Percentiles rank a stretch among this genome's conserved stretches.
Conservation (phyloP, 1,140 invertebrate species). For the Macrobrachium nipponense region DNA sequence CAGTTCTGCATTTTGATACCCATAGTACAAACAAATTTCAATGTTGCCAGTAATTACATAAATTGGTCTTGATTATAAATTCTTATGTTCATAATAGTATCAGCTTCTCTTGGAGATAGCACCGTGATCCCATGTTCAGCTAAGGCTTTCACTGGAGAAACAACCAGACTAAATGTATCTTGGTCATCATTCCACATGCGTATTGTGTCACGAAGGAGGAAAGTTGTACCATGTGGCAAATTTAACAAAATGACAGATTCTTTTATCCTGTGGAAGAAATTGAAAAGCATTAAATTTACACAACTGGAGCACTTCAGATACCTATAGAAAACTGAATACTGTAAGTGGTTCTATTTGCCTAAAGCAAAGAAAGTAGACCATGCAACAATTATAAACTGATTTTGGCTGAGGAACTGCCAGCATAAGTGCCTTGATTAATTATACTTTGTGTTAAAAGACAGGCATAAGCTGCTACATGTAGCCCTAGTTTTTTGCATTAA, state of each 20-base stretch:
- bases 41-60: neutral
- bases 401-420: too few relatives aligned
- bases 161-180: slow-evolving; percentile 68
- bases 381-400: too few relatives aligned
- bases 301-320: neutral
- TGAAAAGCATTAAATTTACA: slow-evolving; percentile 26
- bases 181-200: slow-evolving; percentile 66
- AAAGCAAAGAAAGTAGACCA: too few relatives aligned
- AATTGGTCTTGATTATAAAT: slow-evolving; percentile 28
- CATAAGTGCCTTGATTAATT: too few relatives aligned
- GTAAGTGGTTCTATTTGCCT: too few relatives aligned
- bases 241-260: slow-evolving; percentile 84
- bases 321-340: neutral
- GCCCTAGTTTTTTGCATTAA: too few relatives aligned
- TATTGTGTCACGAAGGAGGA: slow-evolving; percentile 79
- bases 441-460: too few relatives aligned
- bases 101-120: slow-evolving; percentile 73
- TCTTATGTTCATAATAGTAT: slow-evolving; percentile 34
- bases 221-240: slow-evolving; percentile 80
- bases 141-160: slow-evolving; percentile 72
- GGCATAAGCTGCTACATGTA: too few relatives aligned
- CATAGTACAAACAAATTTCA: neutral
- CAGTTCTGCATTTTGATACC: too few relatives aligned
- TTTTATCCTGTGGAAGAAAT: slow-evolving; percentile 75
- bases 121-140: slow-evolving; percentile 76